Conservation (phyloP, 2,113 vertebrate genomes). For the Rutilus rutilus region DNA sequence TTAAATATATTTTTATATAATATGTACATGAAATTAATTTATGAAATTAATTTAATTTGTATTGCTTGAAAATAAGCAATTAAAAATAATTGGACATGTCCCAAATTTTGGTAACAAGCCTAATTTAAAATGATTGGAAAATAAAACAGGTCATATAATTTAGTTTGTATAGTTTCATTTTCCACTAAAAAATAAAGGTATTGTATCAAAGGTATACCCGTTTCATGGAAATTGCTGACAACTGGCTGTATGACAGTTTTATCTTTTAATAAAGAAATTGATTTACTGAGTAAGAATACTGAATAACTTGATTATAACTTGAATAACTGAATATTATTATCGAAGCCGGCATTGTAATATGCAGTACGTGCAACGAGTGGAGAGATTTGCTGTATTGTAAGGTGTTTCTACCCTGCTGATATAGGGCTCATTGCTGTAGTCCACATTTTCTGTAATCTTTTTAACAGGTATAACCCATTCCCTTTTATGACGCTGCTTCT, state of each 20-base stretch:
- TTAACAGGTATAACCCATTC: conserved; percentile 53
- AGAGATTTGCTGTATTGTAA: background rate
- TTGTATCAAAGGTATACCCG: too few species aligned
- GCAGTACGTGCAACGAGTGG: background rate
- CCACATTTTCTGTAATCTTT: conserved; percentile 50
- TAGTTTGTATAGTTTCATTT: too few species aligned
- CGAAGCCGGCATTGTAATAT: background rate
- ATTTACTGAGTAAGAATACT: background rate
- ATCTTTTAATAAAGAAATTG: background rate
- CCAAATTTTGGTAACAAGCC: too few species aligned
- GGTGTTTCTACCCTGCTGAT: conserved; percentile 41
- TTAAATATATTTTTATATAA: too few species aligned
- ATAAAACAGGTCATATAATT: too few species aligned
- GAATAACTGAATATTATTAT: background rate
- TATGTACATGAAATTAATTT: too few species aligned
- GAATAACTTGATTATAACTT: background rate
- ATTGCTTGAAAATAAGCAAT: too few species aligned
- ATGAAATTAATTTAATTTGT: too few species aligned
- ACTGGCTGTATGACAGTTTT: background rate
- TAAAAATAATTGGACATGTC: too few species aligned
- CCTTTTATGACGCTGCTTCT: conserved; percentile 48
- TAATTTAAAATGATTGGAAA: too few species aligned
- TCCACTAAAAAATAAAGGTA: too few species aligned
- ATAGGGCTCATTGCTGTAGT: background rate
- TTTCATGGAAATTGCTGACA: background rate